Base-by-base conservation (phyloP, 2,888 invertebrate genomes). In the Himalopsyche japonica region DNA sequence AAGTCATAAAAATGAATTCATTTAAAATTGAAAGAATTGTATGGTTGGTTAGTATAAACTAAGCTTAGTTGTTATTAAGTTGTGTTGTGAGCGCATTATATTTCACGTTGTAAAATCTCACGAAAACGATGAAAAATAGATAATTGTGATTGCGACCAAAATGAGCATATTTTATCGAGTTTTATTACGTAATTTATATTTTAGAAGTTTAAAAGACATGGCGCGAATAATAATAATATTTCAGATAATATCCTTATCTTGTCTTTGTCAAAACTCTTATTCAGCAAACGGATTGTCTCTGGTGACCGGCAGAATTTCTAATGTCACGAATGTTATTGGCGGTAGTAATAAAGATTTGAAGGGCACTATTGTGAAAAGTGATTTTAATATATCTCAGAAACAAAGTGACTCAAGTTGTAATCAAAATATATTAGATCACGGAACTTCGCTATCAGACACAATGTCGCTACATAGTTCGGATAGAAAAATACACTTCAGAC, bases 401-500 rank as follows among this genome's bases (percentile, higher is more conserved):
- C 57, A 24, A 20, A 57, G 57, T 57, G 57, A 57, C 6, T 57
- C 57, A 5, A 57, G n/a, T 1, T 24, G 20, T 57, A 57, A 20
- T 5, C n/a, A 20, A 8, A 57, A 57, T 20, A 8, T 24, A 20
- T 20, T 24, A 10, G 15, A 57, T 20, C 20, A n/a, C 57, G 20
- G 8, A 57, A 57, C 6, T 24, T 10, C n/a, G 20, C 10, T 24
- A 5, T 57, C 57, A 57, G 24, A n/a, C 20, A 20, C 20, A 24
- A 57, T 57, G 57, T 57, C 57, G 57, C 57, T 57, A 20, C 57
- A 5, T 20, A 57, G 10, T 8, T 57, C 57, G 57, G 57, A 57
- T 24, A 57, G 57, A 57, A 57, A 57, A 24, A 20, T 57, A 57
- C 1, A 57, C 24, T 57, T 57, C 24, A 90, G 91, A 87, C 88